Base-by-base conservation (phyloP, 2,888 invertebrate genomes). In the Drosophila birchii region DNA sequence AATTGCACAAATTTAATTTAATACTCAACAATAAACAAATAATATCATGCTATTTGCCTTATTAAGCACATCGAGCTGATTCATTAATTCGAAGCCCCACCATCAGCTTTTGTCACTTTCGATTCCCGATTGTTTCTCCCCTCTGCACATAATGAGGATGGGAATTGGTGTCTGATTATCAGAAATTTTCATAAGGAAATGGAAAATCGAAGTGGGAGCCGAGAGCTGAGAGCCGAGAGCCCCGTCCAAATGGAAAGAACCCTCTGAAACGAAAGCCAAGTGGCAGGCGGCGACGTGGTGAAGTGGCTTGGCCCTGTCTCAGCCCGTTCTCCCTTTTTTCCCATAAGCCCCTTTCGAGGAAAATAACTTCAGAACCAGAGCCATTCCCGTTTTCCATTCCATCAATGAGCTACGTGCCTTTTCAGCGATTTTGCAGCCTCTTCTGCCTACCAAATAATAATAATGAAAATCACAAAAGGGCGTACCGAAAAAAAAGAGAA, bases 171-270 rank as follows among this genome's bases (percentile, higher is more conserved):
- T 67, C 70, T 85, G 88, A 84, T 85, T 87, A 87, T 87, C 84
- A 85, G 80, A 78, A 80, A 87, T 84, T 85, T 83, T 80, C 88
- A 84, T 87, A 84, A 82, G 80, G 78, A 80, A 84, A 84, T 87
- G 83, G 83, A 78, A 84, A 87, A 84, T 84, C 83, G 73, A 87
- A 79, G 72, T 75, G 79, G 79, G 71, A 76, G 79, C 72, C 26
- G 14, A 45, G 29, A 78, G 79, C 72, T 72, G 32, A n/a, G n/a
- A 26, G 54, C 26, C 20, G 20, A 23, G 23, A 23, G 23, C 23
- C 23, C 23, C 23, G 23, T 23, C 23, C 23, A 23, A 45, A 45
- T 9, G 45, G 45, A 53, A 53, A 36, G 55, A 67, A 67, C 68
- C 38, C 66, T 78, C 44, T 78, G 83, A 75, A 81, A 77, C 72